These are phyloP conservation scores for Anticlea derivata DNA, from an alignment of 2,888 invertebrate species.

Conservation along the genomic window DNA sequence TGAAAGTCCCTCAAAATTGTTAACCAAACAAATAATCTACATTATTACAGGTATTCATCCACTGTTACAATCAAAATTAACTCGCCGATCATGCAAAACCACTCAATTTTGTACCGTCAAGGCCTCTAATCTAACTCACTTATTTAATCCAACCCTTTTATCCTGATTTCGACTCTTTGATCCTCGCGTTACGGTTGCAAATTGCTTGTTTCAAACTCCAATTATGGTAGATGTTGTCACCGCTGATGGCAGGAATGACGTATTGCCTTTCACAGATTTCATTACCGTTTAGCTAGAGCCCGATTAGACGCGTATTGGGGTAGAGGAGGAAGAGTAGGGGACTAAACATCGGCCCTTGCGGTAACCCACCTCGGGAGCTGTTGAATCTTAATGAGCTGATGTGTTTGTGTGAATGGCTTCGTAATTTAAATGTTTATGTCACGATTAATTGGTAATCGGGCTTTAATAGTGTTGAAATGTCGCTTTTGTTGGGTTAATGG, in stretches of 20 bases:
- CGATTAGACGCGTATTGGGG: conserved; percentile 23
- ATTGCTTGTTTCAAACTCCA: conserved; percentile 25
- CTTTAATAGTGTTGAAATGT: conserved; percentile 18
- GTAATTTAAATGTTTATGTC: conserved; percentile 25
- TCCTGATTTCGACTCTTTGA: conserved; percentile 18
- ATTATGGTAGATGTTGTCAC: conserved; percentile 30
- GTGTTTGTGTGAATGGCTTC: conserved; percentile 28
- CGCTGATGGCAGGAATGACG: conserved; percentile 28
- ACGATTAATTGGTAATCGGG: conserved; percentile 24
- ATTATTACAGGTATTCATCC: neutral
- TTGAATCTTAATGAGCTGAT: conserved; percentile 29
- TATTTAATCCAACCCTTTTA: conserved; percentile 19
- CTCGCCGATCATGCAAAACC: conserved; percentile 32
- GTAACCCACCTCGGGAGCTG: conserved; percentile 7
- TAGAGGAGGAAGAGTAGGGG: conserved; percentile 17
- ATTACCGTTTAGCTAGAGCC: conserved; percentile 32
- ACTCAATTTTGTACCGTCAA: conserved; percentile 26
- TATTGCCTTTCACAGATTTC: conserved; percentile 36
- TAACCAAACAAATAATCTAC: too few relatives aligned
- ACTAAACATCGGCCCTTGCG: conserved; percentile 24
- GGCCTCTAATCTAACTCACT: conserved; percentile 27
- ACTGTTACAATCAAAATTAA: conserved; percentile 24
- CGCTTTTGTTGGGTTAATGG: neutral
- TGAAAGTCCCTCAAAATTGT: too few relatives aligned
- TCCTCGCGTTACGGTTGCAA: conserved; percentile 20